phyloP scores from a whole-genome alignment of 2,113 vertebrate species.

The Pitta sordida region DNA sequence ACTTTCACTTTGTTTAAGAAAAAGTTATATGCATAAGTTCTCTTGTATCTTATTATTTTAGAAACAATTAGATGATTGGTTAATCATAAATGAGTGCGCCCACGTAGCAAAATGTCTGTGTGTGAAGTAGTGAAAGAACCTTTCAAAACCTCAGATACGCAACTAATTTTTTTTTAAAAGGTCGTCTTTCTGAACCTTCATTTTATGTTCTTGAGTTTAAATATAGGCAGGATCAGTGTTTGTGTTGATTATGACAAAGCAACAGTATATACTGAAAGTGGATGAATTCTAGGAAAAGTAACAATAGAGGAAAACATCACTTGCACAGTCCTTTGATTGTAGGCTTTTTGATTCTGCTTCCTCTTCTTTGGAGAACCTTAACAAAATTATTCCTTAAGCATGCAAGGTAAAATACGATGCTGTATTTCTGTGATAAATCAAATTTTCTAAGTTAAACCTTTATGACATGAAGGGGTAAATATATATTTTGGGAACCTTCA shows the following conservation, averaged over 20 bases:
- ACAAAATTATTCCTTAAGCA: background rate
- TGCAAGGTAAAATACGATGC: fast-evolving
- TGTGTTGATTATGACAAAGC: background rate
- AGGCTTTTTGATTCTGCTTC: background rate
- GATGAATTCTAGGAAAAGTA: slow-evolving; percentile 52
- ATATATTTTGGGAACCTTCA: background rate
- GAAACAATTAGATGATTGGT: background rate
- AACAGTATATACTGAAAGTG: background rate
- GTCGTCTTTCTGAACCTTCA: background rate
- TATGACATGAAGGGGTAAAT: background rate
- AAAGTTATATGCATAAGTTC: background rate
- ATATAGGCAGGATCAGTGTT: background rate
- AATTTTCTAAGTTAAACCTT: background rate
- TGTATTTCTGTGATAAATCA: background rate
- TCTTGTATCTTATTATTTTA: background rate
- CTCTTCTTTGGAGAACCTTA: background rate
- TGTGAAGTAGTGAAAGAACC: background rate
- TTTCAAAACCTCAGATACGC: background rate
- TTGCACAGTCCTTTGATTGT: background rate
- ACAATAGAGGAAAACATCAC: background rate
- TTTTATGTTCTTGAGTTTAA: background rate
- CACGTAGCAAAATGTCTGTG: background rate
- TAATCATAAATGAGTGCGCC: background rate
- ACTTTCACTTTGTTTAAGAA: background rate
- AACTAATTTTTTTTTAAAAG: background rate